Evolutionary conservation across 1,140 invertebrate genomes (phyloP).

Genomic region (Cydia fagiglandana): DNA sequence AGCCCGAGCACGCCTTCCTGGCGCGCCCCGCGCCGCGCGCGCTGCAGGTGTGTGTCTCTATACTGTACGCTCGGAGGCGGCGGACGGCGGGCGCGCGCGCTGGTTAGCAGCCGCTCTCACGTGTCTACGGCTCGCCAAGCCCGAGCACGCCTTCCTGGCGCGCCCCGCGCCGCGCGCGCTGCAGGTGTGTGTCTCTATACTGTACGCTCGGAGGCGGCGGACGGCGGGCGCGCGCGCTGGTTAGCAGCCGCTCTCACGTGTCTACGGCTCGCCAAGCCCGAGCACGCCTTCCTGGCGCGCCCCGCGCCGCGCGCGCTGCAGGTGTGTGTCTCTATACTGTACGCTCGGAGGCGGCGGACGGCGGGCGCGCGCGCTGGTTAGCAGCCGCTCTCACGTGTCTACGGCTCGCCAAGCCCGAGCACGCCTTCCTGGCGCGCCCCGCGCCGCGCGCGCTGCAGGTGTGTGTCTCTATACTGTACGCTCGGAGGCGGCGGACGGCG

Average conservation of each 20-base stretch:
- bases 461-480: conserved; percentile 61
- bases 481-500: conserved; percentile 74
- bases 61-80: conserved; percentile 73
- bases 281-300: conserved; percentile 77
- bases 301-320: conserved; percentile 81
- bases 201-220: conserved; percentile 75
- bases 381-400: conserved; percentile 88
- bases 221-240: conserved; percentile 82
- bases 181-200: background rate
- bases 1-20: conserved; percentile 38
- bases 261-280: conserved; percentile 75
- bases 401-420: conserved; percentile 60
- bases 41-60: background rate
- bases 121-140: conserved; percentile 79
- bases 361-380: conserved; percentile 83
- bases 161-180: conserved; percentile 83
- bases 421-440: conserved; percentile 80
- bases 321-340: conserved; percentile 55
- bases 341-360: conserved; percentile 70
- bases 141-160: conserved; percentile 66
- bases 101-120: conserved; percentile 85
- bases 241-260: conserved; percentile 88
- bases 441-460: conserved; percentile 79
- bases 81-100: conserved; percentile 82
- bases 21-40: conserved; percentile 86